Evolutionary conservation across 2,888 invertebrate species (phyloP).

Genomic region (Sarcophaga caerulescens): DNA sequence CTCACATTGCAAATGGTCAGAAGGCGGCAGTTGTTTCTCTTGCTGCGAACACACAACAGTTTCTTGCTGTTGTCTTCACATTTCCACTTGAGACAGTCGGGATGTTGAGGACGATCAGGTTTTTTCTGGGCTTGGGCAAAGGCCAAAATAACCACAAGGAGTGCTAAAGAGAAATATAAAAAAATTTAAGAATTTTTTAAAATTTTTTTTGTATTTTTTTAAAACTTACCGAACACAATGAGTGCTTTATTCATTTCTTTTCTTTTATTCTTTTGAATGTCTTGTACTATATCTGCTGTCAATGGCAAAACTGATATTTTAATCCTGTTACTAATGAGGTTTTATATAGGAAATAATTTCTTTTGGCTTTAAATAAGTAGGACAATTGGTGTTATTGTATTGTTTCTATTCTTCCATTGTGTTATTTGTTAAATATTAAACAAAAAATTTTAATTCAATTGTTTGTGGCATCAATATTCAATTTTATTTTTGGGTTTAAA

Average conservation of each 20-base stretch:
- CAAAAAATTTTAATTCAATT: too few relatives aligned
- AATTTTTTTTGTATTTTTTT: neutral
- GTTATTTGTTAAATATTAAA: neutral
- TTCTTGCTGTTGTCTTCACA: constrained; percentile 50
- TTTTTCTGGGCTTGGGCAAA: neutral
- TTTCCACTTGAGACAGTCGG: constrained; percentile 3
- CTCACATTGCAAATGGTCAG: constrained; percentile 71
- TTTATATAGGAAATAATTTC: constrained; percentile 37
- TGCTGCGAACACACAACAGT: constrained; percentile 70
- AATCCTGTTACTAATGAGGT: neutral
- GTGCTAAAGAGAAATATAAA: neutral
- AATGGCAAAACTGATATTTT: constrained; percentile 7
- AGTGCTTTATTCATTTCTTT: constrained; percentile 56
- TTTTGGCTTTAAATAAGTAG: neutral
- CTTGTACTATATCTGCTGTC: neutral
- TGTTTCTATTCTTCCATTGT: neutral
- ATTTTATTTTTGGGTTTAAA: too few relatives aligned
- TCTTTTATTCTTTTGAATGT: neutral
- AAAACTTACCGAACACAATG: constrained; percentile 35
- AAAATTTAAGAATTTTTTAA: neutral
- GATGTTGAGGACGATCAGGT: neutral
- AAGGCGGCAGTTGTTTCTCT: constrained; percentile 63
- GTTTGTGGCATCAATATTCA: too few relatives aligned
- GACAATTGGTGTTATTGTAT: neutral
- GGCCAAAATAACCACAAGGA: neutral